Evolutionary conservation across 1,140 invertebrate species (phyloP).

Genomic region (Ostrea denselamellosa): DNA sequence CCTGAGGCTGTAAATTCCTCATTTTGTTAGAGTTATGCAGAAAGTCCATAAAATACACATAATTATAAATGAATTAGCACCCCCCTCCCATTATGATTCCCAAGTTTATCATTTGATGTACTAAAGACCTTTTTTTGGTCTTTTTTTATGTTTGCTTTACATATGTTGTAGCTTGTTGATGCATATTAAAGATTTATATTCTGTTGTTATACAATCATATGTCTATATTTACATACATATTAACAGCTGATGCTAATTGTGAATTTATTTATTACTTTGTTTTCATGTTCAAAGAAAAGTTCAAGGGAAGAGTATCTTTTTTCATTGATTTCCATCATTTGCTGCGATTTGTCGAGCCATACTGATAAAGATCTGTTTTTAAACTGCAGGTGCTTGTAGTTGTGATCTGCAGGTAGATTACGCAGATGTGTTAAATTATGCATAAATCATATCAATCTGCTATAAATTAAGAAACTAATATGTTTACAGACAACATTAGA

Average conservation of each 20-base stretch:
- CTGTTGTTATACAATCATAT: conserved; percentile 10
- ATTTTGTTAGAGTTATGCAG: too few species aligned
- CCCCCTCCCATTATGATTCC: too few species aligned
- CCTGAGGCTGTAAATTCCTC: too few species aligned
- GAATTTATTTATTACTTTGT: not conserved
- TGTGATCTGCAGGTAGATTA: too few species aligned
- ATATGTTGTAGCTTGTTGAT: conserved; percentile 14
- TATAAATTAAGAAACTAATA: too few species aligned
- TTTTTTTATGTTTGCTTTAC: conserved; percentile 2
- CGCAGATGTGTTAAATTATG: too few species aligned
- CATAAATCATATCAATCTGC: too few species aligned
- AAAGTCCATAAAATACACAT: too few species aligned
- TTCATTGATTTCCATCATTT: not conserved
- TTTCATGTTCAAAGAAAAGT: not conserved
- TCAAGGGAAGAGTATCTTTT: not conserved
- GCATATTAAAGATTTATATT: not conserved
- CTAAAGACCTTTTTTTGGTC: not conserved
- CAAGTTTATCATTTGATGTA: too few species aligned
- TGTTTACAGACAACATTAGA: too few species aligned
- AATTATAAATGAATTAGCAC: too few species aligned
- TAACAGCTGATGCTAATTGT: not conserved
- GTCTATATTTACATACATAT: not conserved
- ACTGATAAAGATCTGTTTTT: not conserved
- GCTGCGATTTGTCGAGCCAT: not conserved
- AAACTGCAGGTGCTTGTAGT: too few species aligned